Evolutionary conservation across 2,888 invertebrate species (phyloP).

Genomic region (Ophion obscuratus): DNA sequence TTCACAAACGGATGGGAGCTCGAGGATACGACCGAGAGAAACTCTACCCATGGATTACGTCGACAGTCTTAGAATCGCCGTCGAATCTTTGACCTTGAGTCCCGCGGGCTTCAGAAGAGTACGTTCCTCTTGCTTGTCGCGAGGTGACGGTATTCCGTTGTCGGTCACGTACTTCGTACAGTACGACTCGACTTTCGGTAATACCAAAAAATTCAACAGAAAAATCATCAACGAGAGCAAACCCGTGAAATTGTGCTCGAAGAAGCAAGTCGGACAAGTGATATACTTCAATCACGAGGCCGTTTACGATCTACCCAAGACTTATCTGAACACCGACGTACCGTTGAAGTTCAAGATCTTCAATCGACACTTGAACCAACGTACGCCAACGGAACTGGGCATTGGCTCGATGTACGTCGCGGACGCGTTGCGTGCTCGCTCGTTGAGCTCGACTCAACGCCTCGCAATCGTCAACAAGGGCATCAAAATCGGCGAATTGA

Average conservation of each 20-base stretch:
- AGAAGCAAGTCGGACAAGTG: slow-evolving; percentile 82
- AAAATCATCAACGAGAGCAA: slow-evolving; percentile 81
- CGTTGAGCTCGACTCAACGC: slow-evolving; percentile 82
- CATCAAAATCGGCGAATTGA: slow-evolving; percentile 84
- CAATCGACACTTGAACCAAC: slow-evolving; percentile 84
- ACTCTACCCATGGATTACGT: slow-evolving; percentile 76
- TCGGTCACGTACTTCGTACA: slow-evolving; percentile 84
- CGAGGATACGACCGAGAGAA: slow-evolving; percentile 62
- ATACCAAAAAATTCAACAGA: slow-evolving; percentile 77
- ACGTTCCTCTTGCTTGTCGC: slow-evolving; percentile 76
- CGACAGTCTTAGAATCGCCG: slow-evolving; percentile 83
- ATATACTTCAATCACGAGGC: slow-evolving; percentile 84
- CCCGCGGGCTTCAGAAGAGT: slow-evolving; percentile 84
- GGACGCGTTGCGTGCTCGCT: slow-evolving; percentile 79
- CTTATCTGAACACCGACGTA: slow-evolving; percentile 77
- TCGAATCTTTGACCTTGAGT: slow-evolving; percentile 83
- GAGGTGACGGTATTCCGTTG: slow-evolving; percentile 73
- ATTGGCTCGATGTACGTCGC: slow-evolving; percentile 82
- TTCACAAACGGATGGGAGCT: neutral
- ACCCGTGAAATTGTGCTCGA: slow-evolving; percentile 81
- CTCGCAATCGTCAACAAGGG: slow-evolving; percentile 83
- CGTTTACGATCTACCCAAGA: slow-evolving; percentile 82
- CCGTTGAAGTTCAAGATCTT: slow-evolving; percentile 84
- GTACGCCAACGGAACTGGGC: slow-evolving; percentile 83
- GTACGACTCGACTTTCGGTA: slow-evolving; percentile 82